Base-by-base conservation (phyloP, 2,888 invertebrate genomes). In the Macrosoma leucophasiata region DNA sequence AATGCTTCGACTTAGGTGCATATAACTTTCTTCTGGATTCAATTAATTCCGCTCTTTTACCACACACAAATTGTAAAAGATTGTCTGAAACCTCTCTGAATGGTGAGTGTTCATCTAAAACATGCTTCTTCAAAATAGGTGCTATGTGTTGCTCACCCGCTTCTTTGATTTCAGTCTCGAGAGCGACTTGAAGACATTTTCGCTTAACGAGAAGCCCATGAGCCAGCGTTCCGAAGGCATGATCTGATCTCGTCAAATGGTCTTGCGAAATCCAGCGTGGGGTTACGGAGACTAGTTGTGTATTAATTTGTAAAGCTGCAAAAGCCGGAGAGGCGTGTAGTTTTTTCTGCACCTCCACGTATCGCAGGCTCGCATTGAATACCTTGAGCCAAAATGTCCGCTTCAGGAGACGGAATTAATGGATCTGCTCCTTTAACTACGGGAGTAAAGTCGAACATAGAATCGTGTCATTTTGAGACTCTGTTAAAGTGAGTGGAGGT, bases 61-160 rank as follows among this genome's bases (percentile, higher is more conserved):
- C n/a, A n/a, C n/a, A n/a, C n/a, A n/a, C n/a, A n/a, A n/a, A n/a
- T 18, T n/a, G 22, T 18, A n/a, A 9, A 18, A 10, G n/a, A 13
- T 24, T 23, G 9, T 11, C 17, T 15, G 22, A 31, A 31, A 14
- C n/a, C n/a, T n/a, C n/a, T 21, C 8, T 3, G 29, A 14, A 13
- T 30, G 7, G 17, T 7, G 17, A 17, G 17, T 17, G 17, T 4
- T 7, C 17, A 4, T 7, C 17, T 23, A 11, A 15, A 17, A 7
- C 24, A 22, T 10, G 27, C 28, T 33, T 29, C 19, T 27, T 33
- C 4, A 23, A 4, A 24, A 36, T 32, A n/a, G 32, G 28, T 28
- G 32, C 32, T 8, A n/a, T 35, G 10, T 20, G 13, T 25, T 15
- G 13, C 11, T 19, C n/a, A n/a, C 14, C 9, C 12, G 24, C 30